Percentiles rank a stretch among this genome's conserved stretches.
These are phyloP conservation scores for Lacanobia wlatinum DNA, from an alignment of 2,888 invertebrate species.

Conservation along the genomic window DNA sequence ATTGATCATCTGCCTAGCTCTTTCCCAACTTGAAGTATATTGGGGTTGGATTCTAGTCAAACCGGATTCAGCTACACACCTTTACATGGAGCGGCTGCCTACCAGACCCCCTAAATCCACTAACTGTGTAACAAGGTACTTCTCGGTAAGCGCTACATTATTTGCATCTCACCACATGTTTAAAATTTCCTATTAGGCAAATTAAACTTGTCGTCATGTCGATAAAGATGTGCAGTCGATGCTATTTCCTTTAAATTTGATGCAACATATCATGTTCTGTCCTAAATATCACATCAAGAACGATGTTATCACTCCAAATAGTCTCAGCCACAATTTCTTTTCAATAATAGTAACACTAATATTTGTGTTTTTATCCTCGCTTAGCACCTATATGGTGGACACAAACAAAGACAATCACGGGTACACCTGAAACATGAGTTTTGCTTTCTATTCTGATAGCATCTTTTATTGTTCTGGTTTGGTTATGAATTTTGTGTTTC, in stretches of 20 bases:
- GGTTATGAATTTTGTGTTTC: neutral
- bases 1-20: too few relatives aligned
- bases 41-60: too few relatives aligned
- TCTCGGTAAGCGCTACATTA: too few relatives aligned
- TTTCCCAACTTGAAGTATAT: too few relatives aligned
- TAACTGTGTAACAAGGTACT: too few relatives aligned
- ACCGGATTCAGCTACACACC: too few relatives aligned
- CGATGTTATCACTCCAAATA: too few relatives aligned
- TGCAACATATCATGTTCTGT: neutral
- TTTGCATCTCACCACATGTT: too few relatives aligned
- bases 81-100: too few relatives aligned
- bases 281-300: neutral
- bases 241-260: constrained; percentile 1
- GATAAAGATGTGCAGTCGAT: neutral
- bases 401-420: neutral
- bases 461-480: neutral
- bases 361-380: neutral
- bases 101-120: too few relatives aligned
- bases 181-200: too few relatives aligned
- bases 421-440: neutral
- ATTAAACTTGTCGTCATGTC: neutral
- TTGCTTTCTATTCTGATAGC: neutral
- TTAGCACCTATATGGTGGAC: neutral
- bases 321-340: neutral
- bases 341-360: neutral